Conservation (phyloP, 2,888 invertebrate species). For the Macrosoma leucophasiata region DNA sequence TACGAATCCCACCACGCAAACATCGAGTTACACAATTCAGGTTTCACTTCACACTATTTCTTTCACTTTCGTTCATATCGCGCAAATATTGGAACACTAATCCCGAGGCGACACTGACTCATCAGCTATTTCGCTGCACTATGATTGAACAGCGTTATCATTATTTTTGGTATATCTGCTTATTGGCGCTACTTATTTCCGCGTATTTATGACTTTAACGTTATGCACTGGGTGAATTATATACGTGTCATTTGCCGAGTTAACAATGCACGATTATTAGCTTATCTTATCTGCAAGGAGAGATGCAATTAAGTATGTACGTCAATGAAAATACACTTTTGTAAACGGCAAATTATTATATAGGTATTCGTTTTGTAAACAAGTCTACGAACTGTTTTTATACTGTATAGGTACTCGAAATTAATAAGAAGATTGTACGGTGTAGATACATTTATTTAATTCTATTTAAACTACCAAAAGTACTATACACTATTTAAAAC, state of each 20-base stretch:
- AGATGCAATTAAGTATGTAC: slow-evolving; percentile 17
- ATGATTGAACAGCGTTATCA: slow-evolving; percentile 8
- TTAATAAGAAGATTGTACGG: not conserved
- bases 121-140: slow-evolving; percentile 4
- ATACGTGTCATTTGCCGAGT: slow-evolving; percentile 5
- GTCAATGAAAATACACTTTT: slow-evolving; percentile 8
- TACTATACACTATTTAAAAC: slow-evolving; percentile 36
- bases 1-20: slow-evolving; percentile 24
- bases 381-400: slow-evolving; percentile 15
- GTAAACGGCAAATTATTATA: slow-evolving; percentile 9
- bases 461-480: slow-evolving; percentile 45
- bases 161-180: slow-evolving; percentile 8
- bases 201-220: slow-evolving; percentile 9
- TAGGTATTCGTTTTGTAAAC: slow-evolving; percentile 25
- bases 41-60: slow-evolving; percentile 20
- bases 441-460: not conserved
- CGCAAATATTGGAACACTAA: too few species aligned
- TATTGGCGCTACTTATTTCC: slow-evolving; percentile 7
- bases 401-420: not conserved
- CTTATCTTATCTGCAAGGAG: slow-evolving; percentile 22
- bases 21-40: slow-evolving; percentile 6
- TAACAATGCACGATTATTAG: slow-evolving; percentile 12
- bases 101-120: slow-evolving; percentile 6
- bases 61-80: slow-evolving; percentile 5
- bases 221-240: slow-evolving; percentile 8